Evolutionary conservation across 2,888 invertebrate genomes (phyloP), one percentile per base, ranked within the genome.

Genomic region (Sclerodermus sp.): DNA sequence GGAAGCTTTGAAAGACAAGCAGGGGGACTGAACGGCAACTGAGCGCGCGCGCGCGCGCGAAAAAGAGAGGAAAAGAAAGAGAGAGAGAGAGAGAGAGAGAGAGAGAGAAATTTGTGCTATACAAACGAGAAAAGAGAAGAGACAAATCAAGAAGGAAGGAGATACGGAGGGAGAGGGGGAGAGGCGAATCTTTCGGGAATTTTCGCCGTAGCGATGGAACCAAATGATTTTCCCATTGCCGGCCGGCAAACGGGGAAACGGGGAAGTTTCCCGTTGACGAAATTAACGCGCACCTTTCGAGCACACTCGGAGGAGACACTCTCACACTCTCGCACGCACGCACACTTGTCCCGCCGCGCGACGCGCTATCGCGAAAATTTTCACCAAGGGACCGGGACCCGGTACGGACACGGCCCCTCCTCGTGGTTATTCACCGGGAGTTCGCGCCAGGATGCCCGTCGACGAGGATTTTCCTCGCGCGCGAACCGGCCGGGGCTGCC

Each of bases 271-370:
- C n/a, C n/a, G n/a, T n/a, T n/a, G 44, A 43, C 42, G 52, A 52
- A 55, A n/a, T n/a, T 51, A 51, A 50, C 58, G 63, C 66, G 67
- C 68, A 68, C 66, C 64, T 62, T 57, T 66, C n/a, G n/a, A n/a
- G 61, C 66, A 42, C 45, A 64, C 67, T 59, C 53, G 44, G 38
- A 51, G 15, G 23, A 23, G 39, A 55, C 59, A 57, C 49, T 38
- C 42, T 53, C 44, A 46, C 60, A 55, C 12, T 41, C 41, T 16
- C 43, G 42, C 40, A 34, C 31, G 16, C 47, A 42, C 43, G 41
- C 47, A 34, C 48, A 40, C 34, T 42, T 23, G 23, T 23, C 23
- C 23, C 45, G 48, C 37, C 29, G 41, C 43, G 46, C n/a, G 23
- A 18, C 16, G 44, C 34, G 37, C 38, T 1, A 4, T 9, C 12